phyloP scores from a whole-genome alignment of 2,797 vertebrate genomes.

The Lateolabrax maculatus region DNA sequence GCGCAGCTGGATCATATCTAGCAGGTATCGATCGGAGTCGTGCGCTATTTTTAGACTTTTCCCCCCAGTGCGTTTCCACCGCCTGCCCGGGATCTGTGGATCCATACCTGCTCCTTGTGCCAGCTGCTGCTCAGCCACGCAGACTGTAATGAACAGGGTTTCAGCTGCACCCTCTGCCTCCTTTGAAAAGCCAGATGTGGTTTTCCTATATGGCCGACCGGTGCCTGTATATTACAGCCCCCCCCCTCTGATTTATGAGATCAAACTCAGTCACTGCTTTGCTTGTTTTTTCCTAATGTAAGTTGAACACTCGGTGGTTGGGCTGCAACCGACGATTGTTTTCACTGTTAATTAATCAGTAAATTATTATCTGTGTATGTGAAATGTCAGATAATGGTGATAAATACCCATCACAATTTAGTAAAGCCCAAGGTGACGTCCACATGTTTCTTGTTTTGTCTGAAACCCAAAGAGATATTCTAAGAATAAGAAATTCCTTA shows the following conservation, averaged over 20 bases:
- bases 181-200: conserved; percentile 49
- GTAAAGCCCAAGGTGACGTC: not conserved
- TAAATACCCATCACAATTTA: not conserved
- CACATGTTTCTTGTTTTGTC: not conserved
- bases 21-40: conserved; percentile 67
- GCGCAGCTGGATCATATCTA: conserved; percentile 34
- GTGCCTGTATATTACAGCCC: not conserved
- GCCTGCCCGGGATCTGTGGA: conserved; percentile 44
- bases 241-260: conserved; percentile 1
- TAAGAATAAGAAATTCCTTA: not conserved
- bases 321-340: conserved; percentile 1
- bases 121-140: conserved; percentile 53
- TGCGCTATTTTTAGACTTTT: conserved; percentile 67
- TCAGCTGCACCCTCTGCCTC: conserved; percentile 31
- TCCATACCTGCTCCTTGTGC: conserved; percentile 66
- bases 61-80: conserved; percentile 38
- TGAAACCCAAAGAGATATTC: not conserved
- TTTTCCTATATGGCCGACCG: not conserved
- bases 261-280: not conserved
- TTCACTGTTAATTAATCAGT: not conserved
- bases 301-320: not conserved
- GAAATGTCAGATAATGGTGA: not conserved
- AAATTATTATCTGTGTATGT: not conserved
- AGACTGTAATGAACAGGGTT: conserved; percentile 28
- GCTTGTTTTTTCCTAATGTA: not conserved